Evolutionary conservation across 2,113 vertebrate genomes (phyloP), one percentile per base, ranked within the genome.

Genomic region (Hippolais icterina): DNA sequence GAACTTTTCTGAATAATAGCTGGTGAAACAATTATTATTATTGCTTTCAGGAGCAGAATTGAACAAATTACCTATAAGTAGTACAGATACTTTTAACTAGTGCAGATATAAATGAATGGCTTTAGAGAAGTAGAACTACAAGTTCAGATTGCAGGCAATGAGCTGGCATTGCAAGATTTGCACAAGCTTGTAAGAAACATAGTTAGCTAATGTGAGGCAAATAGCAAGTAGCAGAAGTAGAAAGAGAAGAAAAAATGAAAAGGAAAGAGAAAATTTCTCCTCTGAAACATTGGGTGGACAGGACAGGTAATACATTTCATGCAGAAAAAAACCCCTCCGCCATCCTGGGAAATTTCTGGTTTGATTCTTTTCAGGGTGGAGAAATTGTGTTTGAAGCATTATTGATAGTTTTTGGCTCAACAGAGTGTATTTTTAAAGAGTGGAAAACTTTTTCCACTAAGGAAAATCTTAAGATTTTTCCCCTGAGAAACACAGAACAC

Each of bases 271-370:
- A 68, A 68, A 28, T 52, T 31, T 83, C 8, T 90, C 4, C 20
- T 80, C 24, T 90, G 61, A 83, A 80, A 80, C 4, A 6, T 27
- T 66, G 31, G 5, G 9, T 50, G 15, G 21, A 59, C 18, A 27
- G 21, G 35, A 66, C 21, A 71, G 47, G 31, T 41, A 52, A 39
- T 77, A 16, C 24, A 57, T 61, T 90, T 82, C 9, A 39, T 24
- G 23, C 1, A 5, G 7, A 5, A 49, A 66, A 71, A 66, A 4
- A 2, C 1, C 4, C 8, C 15, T 39, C 11, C 29, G 12, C 2
- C 7, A 24, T 27, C 31, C n/a, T 25, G 27, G 52, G 35, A 87
- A 70, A 59, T 27, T 68, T 80, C 21, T 27, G 5, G 28, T 80
- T 79, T 81, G 20, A 54, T 65, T 70, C 28, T 83, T 92, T 88